Evolutionary conservation across 2,888 invertebrate species (phyloP), one percentile per base, ranked within the genome.

Genomic region (Strigamia transsilvanica): DNA sequence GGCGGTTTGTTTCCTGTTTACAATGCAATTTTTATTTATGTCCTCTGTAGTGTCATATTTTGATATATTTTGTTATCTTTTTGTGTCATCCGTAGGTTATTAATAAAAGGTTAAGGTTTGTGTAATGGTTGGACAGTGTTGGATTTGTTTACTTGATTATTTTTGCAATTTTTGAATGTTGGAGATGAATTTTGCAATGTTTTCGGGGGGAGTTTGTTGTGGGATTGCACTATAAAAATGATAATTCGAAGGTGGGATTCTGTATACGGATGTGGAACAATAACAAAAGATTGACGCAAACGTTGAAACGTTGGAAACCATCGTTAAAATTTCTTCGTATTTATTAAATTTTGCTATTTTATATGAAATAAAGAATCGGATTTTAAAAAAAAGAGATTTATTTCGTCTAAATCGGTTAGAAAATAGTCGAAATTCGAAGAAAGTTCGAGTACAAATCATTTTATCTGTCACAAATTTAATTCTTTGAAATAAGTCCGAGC

Each of bases 21-120:
- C 21, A 56, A 56, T 56, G 56, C 56, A 56, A 56, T 56, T 56
- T 56, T 56, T 56, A 56, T 56, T 73, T 32, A 73, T 73, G 73
- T 73, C 23, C 23, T 27, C 23, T 15, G 2, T 32, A n/a, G 73
- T 73, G 27, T 27, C 21, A 32, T 32, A 27, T 66, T 66, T 27
- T 73, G 27, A 73, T 73, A 18, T 73, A 23, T 73, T 21, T 73
- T 73, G 12, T 73, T 73, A 73, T 73, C 73, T 73, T 73, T 73
- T 32, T 73, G n/a, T 73, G 73, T 73, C 73, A 73, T 73, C 73
- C 73, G 21, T 51, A 56, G 4, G 56, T 18, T 38, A 38, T 38
- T 73, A 73, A 73, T 73, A 73, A 73, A 56, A n/a, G 56, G 56
- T 56, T 32, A 73, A 73, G 73, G 73, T 73, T 73, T 73, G 27